Evolutionary conservation across 2,888 invertebrate species (phyloP).

Genomic region (Andrena chrysosceles): DNA sequence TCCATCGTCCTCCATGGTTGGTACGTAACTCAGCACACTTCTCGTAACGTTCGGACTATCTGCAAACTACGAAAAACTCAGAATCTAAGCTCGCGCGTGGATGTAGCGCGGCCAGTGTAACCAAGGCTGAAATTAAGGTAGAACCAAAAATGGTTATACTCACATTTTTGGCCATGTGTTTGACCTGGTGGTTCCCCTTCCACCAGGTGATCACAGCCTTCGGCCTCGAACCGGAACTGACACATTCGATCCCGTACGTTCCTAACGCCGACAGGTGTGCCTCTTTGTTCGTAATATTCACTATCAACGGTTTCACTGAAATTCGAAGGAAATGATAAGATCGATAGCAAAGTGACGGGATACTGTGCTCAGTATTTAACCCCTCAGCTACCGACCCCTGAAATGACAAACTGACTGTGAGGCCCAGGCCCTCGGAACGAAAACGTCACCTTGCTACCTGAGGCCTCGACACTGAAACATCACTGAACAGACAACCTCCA

Average conservation of each 20-base stretch:
- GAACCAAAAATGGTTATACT: constrained; percentile 83
- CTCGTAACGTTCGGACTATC: constrained; percentile 91
- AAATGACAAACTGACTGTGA: too few species aligned
- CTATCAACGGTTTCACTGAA: constrained; percentile 94
- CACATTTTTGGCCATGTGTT: constrained; percentile 93
- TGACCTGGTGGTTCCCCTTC: constrained; percentile 93
- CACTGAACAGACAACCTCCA: too few species aligned
- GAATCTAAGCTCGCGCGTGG: constrained; percentile 47
- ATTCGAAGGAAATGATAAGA: constrained; percentile 67
- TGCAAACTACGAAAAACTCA: constrained; percentile 83
- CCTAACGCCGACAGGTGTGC: constrained; percentile 93
- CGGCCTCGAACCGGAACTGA: constrained; percentile 93
- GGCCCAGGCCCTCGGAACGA: too few species aligned
- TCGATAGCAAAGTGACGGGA: background rate
- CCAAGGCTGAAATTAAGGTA: background rate
- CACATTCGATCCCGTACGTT: constrained; percentile 94
- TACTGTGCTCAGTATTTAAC: too few species aligned
- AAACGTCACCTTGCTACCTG: too few species aligned
- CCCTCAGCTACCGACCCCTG: too few species aligned
- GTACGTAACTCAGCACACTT: constrained; percentile 93
- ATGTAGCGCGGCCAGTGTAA: background rate
- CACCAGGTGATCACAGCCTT: constrained; percentile 96
- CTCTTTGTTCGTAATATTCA: constrained; percentile 93
- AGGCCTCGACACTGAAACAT: too few species aligned
- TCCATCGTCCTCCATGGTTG: constrained; percentile 94